Evolutionary conservation across 2,113 vertebrate genomes (phyloP).

Genomic region (Proterorhinus semilunaris): DNA sequence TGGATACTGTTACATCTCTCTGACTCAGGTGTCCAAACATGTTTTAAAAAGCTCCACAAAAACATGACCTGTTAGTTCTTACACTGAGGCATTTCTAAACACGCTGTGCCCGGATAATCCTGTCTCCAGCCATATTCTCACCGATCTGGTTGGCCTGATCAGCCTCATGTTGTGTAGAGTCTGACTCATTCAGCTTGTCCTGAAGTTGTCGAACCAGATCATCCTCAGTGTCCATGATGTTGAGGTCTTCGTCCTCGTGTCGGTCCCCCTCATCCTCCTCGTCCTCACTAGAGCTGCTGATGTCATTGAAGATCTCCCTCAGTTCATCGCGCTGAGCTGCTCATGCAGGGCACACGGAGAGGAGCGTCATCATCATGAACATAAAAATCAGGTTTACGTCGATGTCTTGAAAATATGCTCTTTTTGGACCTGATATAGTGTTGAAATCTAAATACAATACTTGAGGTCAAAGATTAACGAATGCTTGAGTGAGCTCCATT

Average conservation of each 20-base stretch:
- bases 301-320: slow-evolving; percentile 85
- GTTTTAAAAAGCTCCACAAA: no score
- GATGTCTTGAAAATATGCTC: not conserved
- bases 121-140: slow-evolving; percentile 53
- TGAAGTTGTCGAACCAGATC: slow-evolving; percentile 84
- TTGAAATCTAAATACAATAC: not conserved
- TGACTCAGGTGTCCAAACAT: no score
- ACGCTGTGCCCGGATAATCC: not conserved
- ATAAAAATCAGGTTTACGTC: not conserved
- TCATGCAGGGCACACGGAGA: slow-evolving; percentile 12
- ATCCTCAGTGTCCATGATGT: slow-evolving; percentile 90
- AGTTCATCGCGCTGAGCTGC: slow-evolving; percentile 81
- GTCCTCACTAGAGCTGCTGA: slow-evolving; percentile 90
- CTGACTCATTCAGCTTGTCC: slow-evolving; percentile 80
- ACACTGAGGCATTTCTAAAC: no score
- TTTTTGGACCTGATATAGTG: no score
- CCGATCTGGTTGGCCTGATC: slow-evolving; percentile 83
- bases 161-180: slow-evolving; percentile 77
- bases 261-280: slow-evolving; percentile 88
- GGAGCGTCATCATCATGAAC: slow-evolving; percentile 6
- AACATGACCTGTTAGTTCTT: no score
- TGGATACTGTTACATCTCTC: no score
- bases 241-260: slow-evolving; percentile 88
- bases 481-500: slow-evolving; percentile 14
- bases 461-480: slow-evolving; percentile 11